Percentiles rank a stretch among this genome's conserved stretches.
Evolutionary conservation across 37 sponge, comb jelly and placozoan genomes (phyloP).

Genomic region (Mnemiopsis leidyi): DNA sequence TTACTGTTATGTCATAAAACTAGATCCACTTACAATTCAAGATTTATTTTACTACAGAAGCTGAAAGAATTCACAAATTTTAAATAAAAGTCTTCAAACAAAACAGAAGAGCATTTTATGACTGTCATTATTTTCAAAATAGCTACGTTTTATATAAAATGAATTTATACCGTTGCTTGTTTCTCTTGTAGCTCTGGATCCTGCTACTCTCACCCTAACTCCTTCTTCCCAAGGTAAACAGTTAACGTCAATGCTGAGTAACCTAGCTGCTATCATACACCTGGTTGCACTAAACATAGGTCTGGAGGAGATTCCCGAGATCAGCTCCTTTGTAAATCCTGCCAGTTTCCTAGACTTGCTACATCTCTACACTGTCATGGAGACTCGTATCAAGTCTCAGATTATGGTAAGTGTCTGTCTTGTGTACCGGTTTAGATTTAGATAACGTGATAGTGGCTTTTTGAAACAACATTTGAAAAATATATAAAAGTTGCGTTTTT

Average conservation of each 20-base stretch:
- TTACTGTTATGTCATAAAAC: too few relatives aligned
- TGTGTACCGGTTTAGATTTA: background rate
- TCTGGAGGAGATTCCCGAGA: background rate
- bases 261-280: conserved; percentile 22
- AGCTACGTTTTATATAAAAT: too few relatives aligned
- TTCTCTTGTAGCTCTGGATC: too few relatives aligned
- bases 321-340: conserved; percentile 44
- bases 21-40: too few relatives aligned
- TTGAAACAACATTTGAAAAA: background rate
- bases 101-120: too few relatives aligned
- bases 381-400: conserved; percentile 3
- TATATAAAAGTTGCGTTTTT: background rate
- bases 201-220: too few relatives aligned
- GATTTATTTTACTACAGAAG: too few relatives aligned
- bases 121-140: too few relatives aligned
- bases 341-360: conserved; percentile 48
- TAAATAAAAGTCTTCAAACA: too few relatives aligned
- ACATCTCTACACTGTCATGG: conserved; percentile 61
- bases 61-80: too few relatives aligned
- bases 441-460: background rate
- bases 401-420: background rate
- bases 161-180: too few relatives aligned
- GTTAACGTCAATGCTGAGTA: background rate
- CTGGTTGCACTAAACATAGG: conserved; percentile 19
- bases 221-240: too few relatives aligned